A percentile compares a stretch with the other conserved stretches of the same genome.
Conservation (phyloP, 2,797 vertebrate genomes). For the Myiothlypis chrysogaster region DNA sequence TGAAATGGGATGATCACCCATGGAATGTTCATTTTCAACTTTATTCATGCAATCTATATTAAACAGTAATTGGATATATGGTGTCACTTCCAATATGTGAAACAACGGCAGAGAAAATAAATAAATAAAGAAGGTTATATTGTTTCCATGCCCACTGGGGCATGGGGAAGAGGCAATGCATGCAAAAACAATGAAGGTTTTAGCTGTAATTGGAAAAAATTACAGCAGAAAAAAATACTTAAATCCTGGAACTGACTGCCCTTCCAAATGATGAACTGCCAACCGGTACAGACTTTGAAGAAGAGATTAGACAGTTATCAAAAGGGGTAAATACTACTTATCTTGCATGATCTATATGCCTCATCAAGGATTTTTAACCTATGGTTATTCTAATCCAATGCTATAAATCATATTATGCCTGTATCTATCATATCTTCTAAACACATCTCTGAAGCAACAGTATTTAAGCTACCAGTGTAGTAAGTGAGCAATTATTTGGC, state of each 20-base stretch:
- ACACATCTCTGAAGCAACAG: neutral
- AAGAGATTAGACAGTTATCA: neutral
- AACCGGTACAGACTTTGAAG: neutral
- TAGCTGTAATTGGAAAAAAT: neutral
- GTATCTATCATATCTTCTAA: neutral
- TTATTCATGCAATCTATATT: neutral
- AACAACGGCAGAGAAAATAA: neutral
- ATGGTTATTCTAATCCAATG: neutral
- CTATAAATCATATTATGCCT: neutral
- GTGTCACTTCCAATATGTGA: neutral
- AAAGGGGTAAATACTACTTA: neutral
- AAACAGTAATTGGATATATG: neutral
- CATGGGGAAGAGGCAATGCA: neutral
- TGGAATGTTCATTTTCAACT: neutral
- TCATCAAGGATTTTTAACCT: neutral
- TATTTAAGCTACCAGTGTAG: constrained; percentile 6
- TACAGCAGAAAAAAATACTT: neutral
- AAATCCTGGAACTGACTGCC: neutral
- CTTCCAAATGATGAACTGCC: neutral
- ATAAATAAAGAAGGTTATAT: neutral
- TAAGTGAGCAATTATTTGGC: constrained; percentile 52
- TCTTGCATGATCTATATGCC: neutral
- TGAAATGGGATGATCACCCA: neutral
- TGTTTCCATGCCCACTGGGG: neutral
- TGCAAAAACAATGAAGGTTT: neutral